Base-by-base conservation (phyloP, 53 echinoderm and acorn worm species). In the Crossaster papposus region DNA sequence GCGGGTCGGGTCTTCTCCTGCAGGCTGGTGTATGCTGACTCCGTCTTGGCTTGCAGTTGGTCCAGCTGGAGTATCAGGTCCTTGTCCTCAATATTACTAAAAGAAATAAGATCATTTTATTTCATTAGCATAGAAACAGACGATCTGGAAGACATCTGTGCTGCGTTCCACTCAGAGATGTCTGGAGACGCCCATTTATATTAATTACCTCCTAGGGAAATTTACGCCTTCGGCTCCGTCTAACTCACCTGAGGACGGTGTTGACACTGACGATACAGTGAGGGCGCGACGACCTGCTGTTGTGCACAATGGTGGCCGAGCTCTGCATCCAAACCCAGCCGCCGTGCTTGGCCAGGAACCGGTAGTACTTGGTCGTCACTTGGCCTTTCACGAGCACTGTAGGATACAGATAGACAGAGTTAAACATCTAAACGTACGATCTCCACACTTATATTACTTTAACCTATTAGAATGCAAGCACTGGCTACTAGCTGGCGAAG, bases 271-370 rank as follows among this genome's bases (percentile, higher is more conserved):
- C 99, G 83, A 99, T 99, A 38, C 99, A 99, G 38, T 99, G 99
- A 68, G 99, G 99, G 64, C 99, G 86, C n/a, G 99, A 99, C 36
- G 99, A 99, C 52, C 99, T 91, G 81, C 99, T 99, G 65, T 99
- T 99, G 89, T 99, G 99, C 14, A 99, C 99, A 65, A 99, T 99
- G 20, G 99, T 99, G 14, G 99, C 99, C 23, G 99, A 94, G 38
- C 99, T 99, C 81, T 99, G 99, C 93, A 99, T 99, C 99, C 99
- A 99, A 6, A 99, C 96, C 99, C 99, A 99, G 70, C 99, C 99
- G 24, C 99, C 99, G 76, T 99, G 96, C 71, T 99, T 99, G 18
- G 96, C 90, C 37, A 99, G 83, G 68, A 99, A 99, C 52, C 99
- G 93, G 88, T 93, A 99, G 90, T 99, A 99, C 78, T 94, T 93